A percentile compares a stretch with the other conserved stretches of the same genome.
These are phyloP conservation scores for Apomyelois bistriatella DNA, from an alignment of 2,888 invertebrate species.

Conservation along the genomic window DNA sequence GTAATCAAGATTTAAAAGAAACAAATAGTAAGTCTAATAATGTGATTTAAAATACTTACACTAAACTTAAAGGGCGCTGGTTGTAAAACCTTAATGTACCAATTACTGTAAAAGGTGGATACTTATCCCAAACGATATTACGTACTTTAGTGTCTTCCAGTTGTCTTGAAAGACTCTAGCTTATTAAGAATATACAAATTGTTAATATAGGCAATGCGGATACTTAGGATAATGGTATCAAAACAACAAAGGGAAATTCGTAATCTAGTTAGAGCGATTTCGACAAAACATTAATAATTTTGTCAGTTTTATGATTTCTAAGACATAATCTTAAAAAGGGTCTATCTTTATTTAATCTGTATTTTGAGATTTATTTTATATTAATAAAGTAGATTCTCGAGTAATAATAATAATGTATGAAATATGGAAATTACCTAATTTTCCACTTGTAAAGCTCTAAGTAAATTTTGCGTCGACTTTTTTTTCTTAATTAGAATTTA, in stretches of 20 bases:
- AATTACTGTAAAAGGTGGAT: conserved; percentile 13
- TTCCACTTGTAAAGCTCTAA: too few relatives aligned
- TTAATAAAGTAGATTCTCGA: too few relatives aligned
- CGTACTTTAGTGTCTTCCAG: conserved; percentile 3
- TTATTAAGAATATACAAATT: background rate
- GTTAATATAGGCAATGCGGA: background rate
- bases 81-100: conserved; percentile 14
- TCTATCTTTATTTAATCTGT: too few relatives aligned
- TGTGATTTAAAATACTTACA: background rate
- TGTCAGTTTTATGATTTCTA: too few relatives aligned
- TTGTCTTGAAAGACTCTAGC: background rate
- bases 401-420: too few relatives aligned
- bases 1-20: background rate
- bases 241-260: background rate
- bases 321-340: too few relatives aligned
- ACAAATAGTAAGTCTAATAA: background rate
- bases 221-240: background rate
- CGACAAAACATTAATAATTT: background rate
- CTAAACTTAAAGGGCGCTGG: conserved; percentile 2
- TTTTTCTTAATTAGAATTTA: too few relatives aligned
- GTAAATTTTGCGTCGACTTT: too few relatives aligned
- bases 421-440: too few relatives aligned
- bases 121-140: conserved; percentile 13
- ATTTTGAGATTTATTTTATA: too few relatives aligned
- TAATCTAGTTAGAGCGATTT: background rate